Evolutionary conservation across 2,888 invertebrate genomes (phyloP), one percentile per base, ranked within the genome.

Genomic region (Lepidocyrtinus sp.): DNA sequence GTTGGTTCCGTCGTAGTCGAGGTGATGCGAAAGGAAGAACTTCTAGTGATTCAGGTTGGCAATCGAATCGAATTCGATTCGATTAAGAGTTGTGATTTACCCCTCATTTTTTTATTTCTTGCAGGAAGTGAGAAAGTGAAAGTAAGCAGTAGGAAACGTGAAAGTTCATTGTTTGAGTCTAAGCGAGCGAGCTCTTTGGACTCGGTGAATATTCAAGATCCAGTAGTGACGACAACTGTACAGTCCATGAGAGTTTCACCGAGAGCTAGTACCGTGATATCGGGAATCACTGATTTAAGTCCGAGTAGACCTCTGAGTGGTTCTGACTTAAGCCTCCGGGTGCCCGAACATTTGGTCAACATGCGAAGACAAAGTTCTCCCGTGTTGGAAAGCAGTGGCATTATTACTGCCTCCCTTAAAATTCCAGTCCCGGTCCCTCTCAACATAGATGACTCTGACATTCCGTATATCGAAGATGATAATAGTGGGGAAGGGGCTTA

Each of bases 361-460:
- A 84, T 75, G 55, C 79, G 87, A 25, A 81, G 87, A 21, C 84
- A 87, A 67, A 87, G 87, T 27, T 87, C 87, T 21, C 87, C 88
- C 0, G 86, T 87, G 17, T 81, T 87, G 46, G 85, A 85, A 62
- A 80, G 80, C 46, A 64, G 81, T 86, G 92, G 92, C 84, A 92
- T 94, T 75, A 93, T 95, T 87, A 94, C 94, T 0, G 95, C 95
- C 0, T 94, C 94, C 83, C 91, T 95, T 46, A 94, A 94, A 94
- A 95, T 90, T 94, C 95, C 89, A 77, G 89, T 89, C 46, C 89
- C 89, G 82, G 89, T 90, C 85, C 90, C 90, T 63, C 90, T 92
- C 83, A 91, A 90, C 86, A 89, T 91, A 84, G 92, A 92, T 87
- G 91, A 92, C 86, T 88, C 90, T 80, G 92, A 93, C 90, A 93